Base-by-base conservation (phyloP, 2,797 vertebrate genomes). In the Cyprinella venusta region DNA sequence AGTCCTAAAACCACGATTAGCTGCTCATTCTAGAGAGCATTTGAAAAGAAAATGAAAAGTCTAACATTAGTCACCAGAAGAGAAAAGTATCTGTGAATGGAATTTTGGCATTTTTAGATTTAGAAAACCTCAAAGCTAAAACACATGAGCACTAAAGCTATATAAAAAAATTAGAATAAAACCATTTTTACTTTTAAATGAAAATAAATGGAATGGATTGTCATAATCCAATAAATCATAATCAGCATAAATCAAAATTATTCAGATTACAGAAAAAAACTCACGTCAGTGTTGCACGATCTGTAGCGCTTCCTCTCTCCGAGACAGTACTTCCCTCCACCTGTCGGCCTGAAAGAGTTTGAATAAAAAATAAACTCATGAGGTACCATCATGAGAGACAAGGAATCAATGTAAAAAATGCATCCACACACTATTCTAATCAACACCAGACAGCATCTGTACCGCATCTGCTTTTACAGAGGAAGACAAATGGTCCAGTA, bases 271-370 rank as follows among this genome's bases (percentile, higher is more conserved):
- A 52, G 19, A 72, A 50, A 30, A 85, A 91, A 45, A 98, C 98
- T 98, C 94, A 99, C 98, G 84, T 98, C 96, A 1, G 95, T 99
- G 93, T 98, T 98, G 89, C 98, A 99, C 38, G 98, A 99, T 83
- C 97, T 96, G 91, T 99, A 99, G 33, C 97, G 95, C 85, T 98
- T 99, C 90, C 98, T 96, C 93, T 99, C 97, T 65, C 98, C 98
- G 68, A 99, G 97, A 90, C 98, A 99, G 40, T 99, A 99, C 92
- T 97, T 99, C 85, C 98, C 98, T 95, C 97, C 98, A 92, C 97
- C 97, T 81, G 97, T 97, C 78, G 98, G 97, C 89, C 98, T 99
- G 94, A 90, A 94, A 84, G 33, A 79, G 68, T 8, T 38, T 70
- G 81, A 92, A 88, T 76, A 83, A 80, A 86, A 54, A 82, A 33